Evolutionary conservation across 2,113 vertebrate species (phyloP), one percentile per base, ranked within the genome.

Genomic region (Lutjanus erythropterus): DNA sequence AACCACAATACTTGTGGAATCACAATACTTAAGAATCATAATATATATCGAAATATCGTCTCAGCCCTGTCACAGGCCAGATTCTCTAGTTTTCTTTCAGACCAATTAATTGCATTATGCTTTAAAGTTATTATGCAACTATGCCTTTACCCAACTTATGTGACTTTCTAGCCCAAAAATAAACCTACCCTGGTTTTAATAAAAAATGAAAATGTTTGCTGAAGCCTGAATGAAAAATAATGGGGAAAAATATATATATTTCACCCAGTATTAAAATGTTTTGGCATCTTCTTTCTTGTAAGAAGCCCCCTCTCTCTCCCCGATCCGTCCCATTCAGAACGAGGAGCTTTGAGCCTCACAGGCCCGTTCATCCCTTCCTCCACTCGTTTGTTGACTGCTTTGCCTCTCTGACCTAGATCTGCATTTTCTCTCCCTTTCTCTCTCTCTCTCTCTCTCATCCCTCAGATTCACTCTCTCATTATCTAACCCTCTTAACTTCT

Each of bases 321-420:
- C 75, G 58, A 85, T 81, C 74, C 6, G 1, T 78, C 68, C 73
- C 70, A 88, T 91, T 86, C 79, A 86, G 35, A 76, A 56, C 19
- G 29, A 89, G 71, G 9, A 58, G 76, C 67, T 29, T 69, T 78
- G 50, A 89, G 69, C 80, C 65, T 74, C 58, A 41, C 73, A 77
- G 72, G 77, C 71, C 72, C 39, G 69, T 68, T 86, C 89, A 86
- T 86, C 86, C 86, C 80, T 81, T 78, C 78, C 82, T 87, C 84
- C 89, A 70, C 85, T 87, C 61, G 49, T 86, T 86, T 86, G 77
- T 83, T 80, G 81, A 66, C 85, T 81, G 84, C 66, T 69, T 53
- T 86, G 74, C 84, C 73, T 89, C 88, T 88, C 79, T 92, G 93
- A 93, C 93, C 93, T 88, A 94, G 85, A 94, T 94, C 89, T 80